Evolutionary conservation across 2,888 invertebrate genomes (phyloP).

Genomic region (Caenorhabditis angaria): DNA sequence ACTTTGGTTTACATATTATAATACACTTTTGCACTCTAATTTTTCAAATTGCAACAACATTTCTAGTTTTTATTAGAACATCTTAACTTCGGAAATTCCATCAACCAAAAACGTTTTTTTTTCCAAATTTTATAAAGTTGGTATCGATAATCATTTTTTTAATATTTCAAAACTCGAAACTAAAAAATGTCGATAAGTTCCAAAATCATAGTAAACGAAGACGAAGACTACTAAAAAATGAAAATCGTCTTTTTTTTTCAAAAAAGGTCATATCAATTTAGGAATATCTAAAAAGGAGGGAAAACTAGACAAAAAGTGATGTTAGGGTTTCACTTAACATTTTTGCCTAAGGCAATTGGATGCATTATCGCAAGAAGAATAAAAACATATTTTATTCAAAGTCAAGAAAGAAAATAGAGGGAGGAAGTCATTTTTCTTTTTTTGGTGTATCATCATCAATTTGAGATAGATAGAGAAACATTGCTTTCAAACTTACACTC

Average conservation of each 20-base stretch:
- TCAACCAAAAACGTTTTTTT: too few species aligned
- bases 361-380: not conserved
- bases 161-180: too few species aligned
- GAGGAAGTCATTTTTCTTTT: not conserved
- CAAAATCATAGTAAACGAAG: too few species aligned
- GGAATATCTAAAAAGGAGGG: not conserved
- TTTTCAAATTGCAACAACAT: not conserved
- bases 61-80: too few species aligned
- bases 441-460: not conserved
- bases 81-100: too few species aligned
- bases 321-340: not conserved
- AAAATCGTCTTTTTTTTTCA: not conserved
- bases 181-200: too few species aligned
- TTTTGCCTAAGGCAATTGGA: not conserved
- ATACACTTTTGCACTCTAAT: not conserved
- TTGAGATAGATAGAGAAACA: not conserved
- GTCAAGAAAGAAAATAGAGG: not conserved
- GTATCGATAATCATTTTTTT: too few species aligned
- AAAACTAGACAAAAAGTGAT: slow-evolving; percentile 1
- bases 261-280: not conserved
- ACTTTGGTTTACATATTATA: not conserved
- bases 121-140: too few species aligned
- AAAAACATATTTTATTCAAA: not conserved
- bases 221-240: not conserved
- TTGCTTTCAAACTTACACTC: too few species aligned